Conservation (phyloP, 2,113 vertebrate genomes). For the Erythrocebus patas region DNA sequence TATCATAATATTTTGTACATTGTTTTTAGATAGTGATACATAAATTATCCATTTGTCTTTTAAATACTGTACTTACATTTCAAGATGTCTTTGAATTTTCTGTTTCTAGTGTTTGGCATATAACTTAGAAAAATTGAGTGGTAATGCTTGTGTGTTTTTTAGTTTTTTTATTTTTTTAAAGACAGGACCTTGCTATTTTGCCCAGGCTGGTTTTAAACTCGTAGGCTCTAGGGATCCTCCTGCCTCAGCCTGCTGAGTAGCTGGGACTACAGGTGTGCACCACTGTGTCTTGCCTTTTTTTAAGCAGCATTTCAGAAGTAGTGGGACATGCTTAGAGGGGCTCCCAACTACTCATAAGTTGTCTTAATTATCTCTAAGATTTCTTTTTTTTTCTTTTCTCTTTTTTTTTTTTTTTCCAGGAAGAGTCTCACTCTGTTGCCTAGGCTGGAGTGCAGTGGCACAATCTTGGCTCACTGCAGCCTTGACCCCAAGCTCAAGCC, state of each 20-base stretch:
- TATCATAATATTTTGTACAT: background rate
- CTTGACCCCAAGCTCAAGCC: too few relatives aligned
- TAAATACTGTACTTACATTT: background rate
- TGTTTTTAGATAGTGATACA: slow-evolving; percentile 26
- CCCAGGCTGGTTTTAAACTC: background rate
- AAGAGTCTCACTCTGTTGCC: too few relatives aligned
- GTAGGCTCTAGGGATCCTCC: background rate
- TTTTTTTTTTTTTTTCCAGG: too few relatives aligned
- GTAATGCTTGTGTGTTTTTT: background rate
- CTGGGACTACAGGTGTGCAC: background rate
- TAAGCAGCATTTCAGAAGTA: background rate
- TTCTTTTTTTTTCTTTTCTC: background rate
- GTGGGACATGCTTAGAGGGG: background rate
- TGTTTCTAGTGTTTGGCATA: background rate
- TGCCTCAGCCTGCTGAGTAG: too few relatives aligned
- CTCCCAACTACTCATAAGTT: background rate
- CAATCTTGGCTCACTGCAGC: too few relatives aligned
- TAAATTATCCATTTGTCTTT: slow-evolving; percentile 6
- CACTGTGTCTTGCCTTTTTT: background rate
- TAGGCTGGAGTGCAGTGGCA: too few relatives aligned
- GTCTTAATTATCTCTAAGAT: background rate
- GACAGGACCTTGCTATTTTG: background rate
- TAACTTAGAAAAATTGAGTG: background rate
- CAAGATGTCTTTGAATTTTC: slow-evolving; percentile 12
- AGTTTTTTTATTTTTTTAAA: background rate